Percentiles rank a stretch among this genome's conserved stretches.
These are phyloP conservation scores for Rhincodon typus DNA, from an alignment of 2,797 vertebrate species.

Conservation along the genomic window DNA sequence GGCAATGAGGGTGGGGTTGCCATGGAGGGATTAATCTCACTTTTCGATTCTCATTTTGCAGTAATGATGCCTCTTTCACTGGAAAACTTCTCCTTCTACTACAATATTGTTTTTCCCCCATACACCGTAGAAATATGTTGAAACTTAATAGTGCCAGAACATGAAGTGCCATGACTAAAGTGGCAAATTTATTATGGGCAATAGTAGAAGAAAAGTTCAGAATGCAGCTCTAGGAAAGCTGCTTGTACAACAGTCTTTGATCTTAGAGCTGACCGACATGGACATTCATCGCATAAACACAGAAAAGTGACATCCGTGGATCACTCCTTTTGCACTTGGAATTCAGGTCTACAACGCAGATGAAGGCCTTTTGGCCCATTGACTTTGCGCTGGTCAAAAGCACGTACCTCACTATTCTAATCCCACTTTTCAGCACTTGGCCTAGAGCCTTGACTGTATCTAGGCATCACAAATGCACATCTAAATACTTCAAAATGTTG, in stretches of 20 bases:
- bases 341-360: too few species aligned
- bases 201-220: neutral
- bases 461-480: too few species aligned
- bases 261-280: neutral
- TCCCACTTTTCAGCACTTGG: too few species aligned
- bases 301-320: neutral
- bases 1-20: neutral
- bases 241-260: neutral
- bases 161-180: neutral
- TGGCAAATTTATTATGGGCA: neutral
- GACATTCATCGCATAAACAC: neutral
- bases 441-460: too few species aligned
- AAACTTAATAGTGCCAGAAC: neutral
- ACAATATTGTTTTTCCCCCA: neutral
- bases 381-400: too few species aligned
- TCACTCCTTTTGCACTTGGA: too few species aligned
- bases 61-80: neutral
- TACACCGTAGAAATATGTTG: neutral
- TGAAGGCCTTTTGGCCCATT: too few species aligned
- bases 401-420: too few species aligned
- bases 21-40: too few species aligned
- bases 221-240: neutral
- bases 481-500: too few species aligned
- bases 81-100: neutral
- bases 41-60: too few species aligned